Base-by-base conservation (phyloP, 2,888 invertebrate genomes). In the Ernsta delagoae region DNA sequence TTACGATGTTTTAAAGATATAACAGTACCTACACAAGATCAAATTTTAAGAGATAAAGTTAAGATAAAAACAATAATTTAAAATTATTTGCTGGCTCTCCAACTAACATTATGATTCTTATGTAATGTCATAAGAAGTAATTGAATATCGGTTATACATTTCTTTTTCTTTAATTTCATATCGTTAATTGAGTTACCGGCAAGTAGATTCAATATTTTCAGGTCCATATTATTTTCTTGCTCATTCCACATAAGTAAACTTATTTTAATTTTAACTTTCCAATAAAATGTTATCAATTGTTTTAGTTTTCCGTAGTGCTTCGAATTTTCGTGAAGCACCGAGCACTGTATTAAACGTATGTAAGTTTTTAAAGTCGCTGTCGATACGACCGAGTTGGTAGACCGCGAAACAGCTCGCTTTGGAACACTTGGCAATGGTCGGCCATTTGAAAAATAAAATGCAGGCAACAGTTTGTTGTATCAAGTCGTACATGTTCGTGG, bases 381-480 rank as follows among this genome's bases (percentile, higher is more conserved):
- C 86, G 85, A 87, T 87, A 83, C 81, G 82, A 78, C 76, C 73
- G 76, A 77, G 79, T 81, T 83, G 88, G 84, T 82, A 84, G 85
- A 83, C 88, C 87, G 86, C 88, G 83, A 86, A 88, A 85, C 89
- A 83, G 82, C 84, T 76, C 85, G 78, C 79, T 80, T 81, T 78
- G 81, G 81, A 82, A 84, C 85, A 83, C 84, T 89, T 90, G 89
- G 83, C 89, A 90, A 83, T 84, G 82, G 80, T 81, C 82, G 86
- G 80, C 87, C 84, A 85, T 87, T 83, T 83, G 84, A 83, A 83
- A 87, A 90, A 90, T 88, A 89, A 88, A 90, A 89, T 80, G 80
- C 82, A 85, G 88, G 85, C 91, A 90, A 89, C 90, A 90, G 89
- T 88, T 89, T 82, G 84, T 80, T 78, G 78, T 79, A 77, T 79